Conservation (phyloP, 2,797 vertebrate genomes). For the Holocentrus rufus region DNA sequence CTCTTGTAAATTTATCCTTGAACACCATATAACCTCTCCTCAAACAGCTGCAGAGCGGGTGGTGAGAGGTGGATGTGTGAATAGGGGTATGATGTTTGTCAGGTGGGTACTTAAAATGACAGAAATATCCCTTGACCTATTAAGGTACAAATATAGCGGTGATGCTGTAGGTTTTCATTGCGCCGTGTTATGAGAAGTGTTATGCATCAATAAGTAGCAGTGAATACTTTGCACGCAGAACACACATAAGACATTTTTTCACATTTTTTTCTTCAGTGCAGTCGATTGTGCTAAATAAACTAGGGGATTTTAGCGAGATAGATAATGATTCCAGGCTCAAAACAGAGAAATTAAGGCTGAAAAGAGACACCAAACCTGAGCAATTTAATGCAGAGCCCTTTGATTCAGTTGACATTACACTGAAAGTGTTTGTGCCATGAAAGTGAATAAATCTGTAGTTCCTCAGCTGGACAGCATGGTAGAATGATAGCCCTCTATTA, state of each 20-base stretch:
- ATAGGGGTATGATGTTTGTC: too few species aligned
- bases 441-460: constrained; percentile 10
- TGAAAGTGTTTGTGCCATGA: constrained; percentile 29
- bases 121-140: too few species aligned
- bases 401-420: constrained; percentile 30
- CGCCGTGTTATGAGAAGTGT: too few species aligned
- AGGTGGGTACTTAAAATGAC: too few species aligned
- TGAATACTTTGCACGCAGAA: constrained; percentile 8
- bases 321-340: constrained; percentile 32
- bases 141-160: too few species aligned
- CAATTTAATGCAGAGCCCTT: constrained; percentile 36
- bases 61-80: too few species aligned
- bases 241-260: constrained; percentile 28
- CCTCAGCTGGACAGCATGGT: constrained; percentile 17
- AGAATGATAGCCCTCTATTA: constrained; percentile 26
- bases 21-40: background rate
- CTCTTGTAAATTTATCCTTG: constrained; percentile 39
- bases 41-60: too few species aligned
- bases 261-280: constrained; percentile 59
- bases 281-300: constrained; percentile 39
- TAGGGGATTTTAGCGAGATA: constrained; percentile 15
- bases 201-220: background rate
- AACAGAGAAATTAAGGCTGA: constrained; percentile 37
- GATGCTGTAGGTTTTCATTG: too few species aligned
- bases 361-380: constrained; percentile 35